Percentiles rank a stretch among this genome's conserved stretches.
phyloP scores from a whole-genome alignment of 2,888 invertebrate species.

The Dorcus hopei region DNA sequence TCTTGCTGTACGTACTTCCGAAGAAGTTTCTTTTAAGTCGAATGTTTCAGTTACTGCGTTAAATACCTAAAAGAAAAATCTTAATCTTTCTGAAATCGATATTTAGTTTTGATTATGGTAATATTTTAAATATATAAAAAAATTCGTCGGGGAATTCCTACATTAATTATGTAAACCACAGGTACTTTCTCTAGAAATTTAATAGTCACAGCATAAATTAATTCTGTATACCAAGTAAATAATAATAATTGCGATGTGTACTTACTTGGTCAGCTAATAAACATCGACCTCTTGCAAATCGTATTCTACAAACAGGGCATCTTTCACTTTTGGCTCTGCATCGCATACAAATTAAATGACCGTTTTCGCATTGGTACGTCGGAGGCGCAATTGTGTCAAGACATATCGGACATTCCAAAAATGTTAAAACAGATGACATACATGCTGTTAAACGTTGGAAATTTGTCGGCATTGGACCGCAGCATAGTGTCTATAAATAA shows the following conservation, averaged over 20 bases:
- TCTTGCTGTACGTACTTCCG: slow-evolving; percentile 40
- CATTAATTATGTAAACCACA: too few species aligned
- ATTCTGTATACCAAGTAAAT: too few species aligned
- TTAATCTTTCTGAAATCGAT: too few species aligned
- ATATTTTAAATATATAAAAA: neutral
- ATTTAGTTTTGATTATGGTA: neutral
- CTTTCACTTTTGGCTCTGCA: slow-evolving; percentile 59
- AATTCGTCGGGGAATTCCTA: too few species aligned
- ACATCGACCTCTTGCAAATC: slow-evolving; percentile 53
- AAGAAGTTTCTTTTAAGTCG: slow-evolving; percentile 47
- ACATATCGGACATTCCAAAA: slow-evolving; percentile 65
- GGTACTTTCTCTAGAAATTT: too few species aligned
- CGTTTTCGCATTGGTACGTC: slow-evolving; percentile 63
- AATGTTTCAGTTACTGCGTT: slow-evolving; percentile 53
- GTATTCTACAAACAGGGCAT: slow-evolving; percentile 63
- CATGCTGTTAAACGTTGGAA: slow-evolving; percentile 53
- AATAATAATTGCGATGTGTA: neutral
- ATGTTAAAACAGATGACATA: slow-evolving; percentile 52
- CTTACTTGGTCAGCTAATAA: slow-evolving; percentile 54
- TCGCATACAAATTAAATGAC: slow-evolving; percentile 61
- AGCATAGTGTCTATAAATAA: slow-evolving; percentile 48
- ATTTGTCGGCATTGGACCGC: slow-evolving; percentile 56
- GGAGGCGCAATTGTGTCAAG: slow-evolving; percentile 61
- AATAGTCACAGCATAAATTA: too few species aligned
- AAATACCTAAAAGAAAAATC: slow-evolving; percentile 43